Evolutionary conservation across 2,888 invertebrate species (phyloP), one percentile per base, ranked within the genome.

Genomic region (Andrena marginata): DNA sequence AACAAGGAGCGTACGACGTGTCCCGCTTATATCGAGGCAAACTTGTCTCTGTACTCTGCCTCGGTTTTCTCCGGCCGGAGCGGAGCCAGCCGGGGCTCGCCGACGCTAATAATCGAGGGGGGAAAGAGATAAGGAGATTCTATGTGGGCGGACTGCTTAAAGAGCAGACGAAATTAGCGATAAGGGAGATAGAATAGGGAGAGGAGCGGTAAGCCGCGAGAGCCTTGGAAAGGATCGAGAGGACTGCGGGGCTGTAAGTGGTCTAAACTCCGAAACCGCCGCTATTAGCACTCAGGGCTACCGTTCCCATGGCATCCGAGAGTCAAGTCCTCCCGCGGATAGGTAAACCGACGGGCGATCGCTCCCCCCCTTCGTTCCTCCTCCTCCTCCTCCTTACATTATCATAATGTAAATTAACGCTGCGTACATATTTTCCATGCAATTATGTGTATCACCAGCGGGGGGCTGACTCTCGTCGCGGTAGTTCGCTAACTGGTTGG

Each of bases 241-340:
- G 67, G 68, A 49, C 72, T 78, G 74, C 74, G 70, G 82, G 80
- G 65, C 59, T 75, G 80, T 78, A 85, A 80, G 74, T 84, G 89
- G 87, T 85, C 83, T 75, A 85, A 87, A 81, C 85, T 78, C 70
- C 56, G 67, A 71, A 83, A 89, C 86, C 88, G 51, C 82, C 74
- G 80, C 85, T 86, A 89, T 89, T 89, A 89, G 80, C 81, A 78
- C 82, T 80, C 62, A 23, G 59, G 78, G 60, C 54, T 68, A 62
- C 51, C 85, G 72, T 54, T 62, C 33, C 48, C 51, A 42, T 51
- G 49, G 56, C 26, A 29, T 62, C 35, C 51, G 26, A 35, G 29
- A 31, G 42, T 7, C n/a, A 54, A 65, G 35, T 31, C 59, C 48
- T 70, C 48, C 51, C 60, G 51, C 35, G 73, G 26, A 29, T 7